These are phyloP conservation scores for Rhamnusium bicolor DNA, from an alignment of 2,888 invertebrate species.

Conservation along the genomic window DNA sequence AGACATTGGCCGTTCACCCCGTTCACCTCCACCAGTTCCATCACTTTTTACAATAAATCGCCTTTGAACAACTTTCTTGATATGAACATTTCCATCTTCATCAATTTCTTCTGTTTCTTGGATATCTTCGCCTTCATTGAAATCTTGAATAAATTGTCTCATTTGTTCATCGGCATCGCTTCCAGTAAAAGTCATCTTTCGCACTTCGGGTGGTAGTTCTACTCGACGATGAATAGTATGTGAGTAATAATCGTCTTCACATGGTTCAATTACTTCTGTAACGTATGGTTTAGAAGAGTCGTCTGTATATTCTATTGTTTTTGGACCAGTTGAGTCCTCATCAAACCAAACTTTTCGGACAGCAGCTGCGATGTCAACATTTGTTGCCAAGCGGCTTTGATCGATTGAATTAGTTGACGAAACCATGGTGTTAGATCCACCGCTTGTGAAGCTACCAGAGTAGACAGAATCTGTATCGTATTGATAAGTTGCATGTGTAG, in stretches of 20 bases:
- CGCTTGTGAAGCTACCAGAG: slow-evolving; percentile 89
- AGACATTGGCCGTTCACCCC: slow-evolving; percentile 52
- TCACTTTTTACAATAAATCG: slow-evolving; percentile 69
- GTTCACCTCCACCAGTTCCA: slow-evolving; percentile 45
- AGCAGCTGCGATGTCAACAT: slow-evolving; percentile 69
- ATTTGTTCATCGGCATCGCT: slow-evolving; percentile 72
- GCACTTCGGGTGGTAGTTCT: slow-evolving; percentile 72
- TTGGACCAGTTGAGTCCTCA: slow-evolving; percentile 64
- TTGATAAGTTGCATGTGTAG: slow-evolving; percentile 88
- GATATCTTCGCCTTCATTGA: slow-evolving; percentile 73
- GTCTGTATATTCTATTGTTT: slow-evolving; percentile 64
- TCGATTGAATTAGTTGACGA: slow-evolving; percentile 83
- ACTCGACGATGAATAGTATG: slow-evolving; percentile 72
- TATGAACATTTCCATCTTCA: slow-evolving; percentile 73
- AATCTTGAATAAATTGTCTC: slow-evolving; percentile 72
- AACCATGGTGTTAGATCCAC: slow-evolving; percentile 88
- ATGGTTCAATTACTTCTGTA: slow-evolving; percentile 72
- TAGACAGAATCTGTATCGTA: slow-evolving; percentile 89
- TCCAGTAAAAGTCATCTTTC: slow-evolving; percentile 73
- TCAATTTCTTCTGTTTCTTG: slow-evolving; percentile 73
- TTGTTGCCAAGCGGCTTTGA: slow-evolving; percentile 73
- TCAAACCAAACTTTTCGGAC: slow-evolving; percentile 72
- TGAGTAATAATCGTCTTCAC: slow-evolving; percentile 69
- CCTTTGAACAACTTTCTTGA: slow-evolving; percentile 72
- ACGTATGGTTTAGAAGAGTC: slow-evolving; percentile 69